Evolutionary conservation across 37 sponge, comb jelly and placozoan genomes (phyloP), one percentile per base, ranked within the genome.

Genomic region (Eunapius fragilis): DNA sequence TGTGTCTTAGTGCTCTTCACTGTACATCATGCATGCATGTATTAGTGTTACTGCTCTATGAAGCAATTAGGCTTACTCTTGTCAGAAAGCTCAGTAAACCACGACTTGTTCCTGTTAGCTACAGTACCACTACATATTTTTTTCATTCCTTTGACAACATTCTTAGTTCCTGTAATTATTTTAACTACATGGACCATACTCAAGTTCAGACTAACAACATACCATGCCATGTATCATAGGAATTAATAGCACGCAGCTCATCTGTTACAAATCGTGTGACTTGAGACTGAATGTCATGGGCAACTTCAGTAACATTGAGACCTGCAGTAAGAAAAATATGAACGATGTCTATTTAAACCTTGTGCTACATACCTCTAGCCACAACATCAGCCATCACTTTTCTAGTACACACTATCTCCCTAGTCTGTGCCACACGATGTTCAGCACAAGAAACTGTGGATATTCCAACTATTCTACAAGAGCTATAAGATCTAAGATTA

Each of bases 141-240:
- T 37, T 31, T 80, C 69, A 68, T 36, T 14, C 17, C 25, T 72
- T 72, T 70, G 6, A 2, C 72, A 22, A 82, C 82, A 82, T 71
- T 82, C 31, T 71, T 82, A 37, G 82, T 82, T 17, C 82, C 72
- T 82, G 12, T 37, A 24, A 36, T 34, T 19, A 27, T 14, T 36
- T 36, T 25, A 58, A 79, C 28, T 26, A 34, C 6, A 35, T 58
- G n/a, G n/a, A n/a, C n/a, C n/a, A n/a, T n/a, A 58, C 17, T 58
- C 17, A 13, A 58, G 58, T 58, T 11, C 7, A 58, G 17, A 13
- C 7, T 58, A 13, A 4, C 58, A 58, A 4, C 58, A 7, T 84
- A 84, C 84, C 84, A 75, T 84, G 75, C 84, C 75, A 84, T 0
- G 84, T 84, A 67, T 84, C 84, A 31, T 50, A 74, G n/a, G 75